These are phyloP conservation scores for Ispidina picta DNA, from an alignment of 2,797 vertebrate genomes.

Conservation along the genomic window DNA sequence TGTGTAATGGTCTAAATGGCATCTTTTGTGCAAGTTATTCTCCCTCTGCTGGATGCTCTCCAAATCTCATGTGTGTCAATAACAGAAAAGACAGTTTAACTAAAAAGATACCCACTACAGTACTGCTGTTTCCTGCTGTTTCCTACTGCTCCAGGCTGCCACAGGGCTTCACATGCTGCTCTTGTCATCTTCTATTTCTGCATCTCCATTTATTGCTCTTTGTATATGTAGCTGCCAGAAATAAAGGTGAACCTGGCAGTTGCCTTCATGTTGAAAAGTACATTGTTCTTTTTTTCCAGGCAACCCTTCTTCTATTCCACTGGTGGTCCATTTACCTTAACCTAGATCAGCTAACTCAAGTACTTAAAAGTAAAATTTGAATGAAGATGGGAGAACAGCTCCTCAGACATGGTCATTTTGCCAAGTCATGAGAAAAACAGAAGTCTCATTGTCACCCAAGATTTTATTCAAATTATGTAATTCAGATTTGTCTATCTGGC, in stretches of 20 bases:
- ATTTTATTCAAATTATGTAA: not conserved
- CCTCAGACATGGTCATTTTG: not conserved
- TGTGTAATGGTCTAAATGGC: not conserved
- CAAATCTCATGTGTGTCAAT: not conserved
- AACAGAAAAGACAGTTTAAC: not conserved
- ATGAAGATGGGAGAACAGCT: not conserved
- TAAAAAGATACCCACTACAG: not conserved
- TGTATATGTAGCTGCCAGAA: not conserved
- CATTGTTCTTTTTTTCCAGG: not conserved
- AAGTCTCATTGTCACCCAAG: not conserved
- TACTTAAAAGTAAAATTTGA: not conserved
- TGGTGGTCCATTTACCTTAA: not conserved
- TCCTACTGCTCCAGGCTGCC: not conserved
- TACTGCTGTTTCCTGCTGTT: not conserved
- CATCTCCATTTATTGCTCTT: not conserved
- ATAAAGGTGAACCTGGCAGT: not conserved
- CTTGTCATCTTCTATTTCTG: not conserved
- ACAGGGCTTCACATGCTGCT: not conserved
- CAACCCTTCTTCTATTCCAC: not conserved
- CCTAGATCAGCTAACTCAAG: not conserved
- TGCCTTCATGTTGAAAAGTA: not conserved
- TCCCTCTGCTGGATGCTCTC: not conserved
- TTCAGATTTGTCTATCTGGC: not conserved
- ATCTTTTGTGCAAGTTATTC: not conserved
- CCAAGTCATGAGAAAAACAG: not conserved